Evolutionary conservation across 2,113 vertebrate genomes (phyloP), one percentile per base, ranked within the genome.

Genomic region (Pipra filicauda): DNA sequence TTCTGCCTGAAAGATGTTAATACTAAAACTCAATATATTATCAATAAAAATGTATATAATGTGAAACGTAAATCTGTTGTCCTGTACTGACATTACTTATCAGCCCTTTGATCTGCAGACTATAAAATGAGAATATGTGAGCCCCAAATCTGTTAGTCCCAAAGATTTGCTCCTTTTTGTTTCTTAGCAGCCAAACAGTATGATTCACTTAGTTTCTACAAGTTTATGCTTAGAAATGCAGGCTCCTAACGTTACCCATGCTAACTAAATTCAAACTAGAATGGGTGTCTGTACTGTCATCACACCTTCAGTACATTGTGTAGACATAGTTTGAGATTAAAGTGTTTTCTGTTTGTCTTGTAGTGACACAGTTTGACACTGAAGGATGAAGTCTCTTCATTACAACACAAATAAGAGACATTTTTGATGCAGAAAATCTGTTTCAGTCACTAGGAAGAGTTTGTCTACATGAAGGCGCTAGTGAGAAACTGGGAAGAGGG

Each of bases 271-370:
- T 89, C 76, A 48, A 24, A 67, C 51, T 71, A 20, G 61, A 66
- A 43, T 72, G 37, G 51, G 35, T 86, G 79, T 70, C 76, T 92
- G 48, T 51, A 27, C 73, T 89, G 55, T 51, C 80, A 91, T 61
- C 61, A 18, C 76, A 81, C 55, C 61, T 84, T 49, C 65, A 35
- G 69, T 24, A 11, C 0, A 0, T 33, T 57, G 57, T 65, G 57
- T 49, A 95, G 89, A 72, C 24, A 5, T 6, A 37, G 57, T 69
- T 21, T 15, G 73, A 94, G 89, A 96, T 96, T 88, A 94, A 95
- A 96, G 89, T 9, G 24, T 69, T 92, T 82, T 73, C 93, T 79
- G 41, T 92, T 96, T 92, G 77, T 95, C 84, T 76, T 69, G 43
- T 7, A 69, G 54, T 73, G 84, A 76, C 52, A 58, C 16, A 28